These are phyloP conservation scores for Amblyopsis rosae DNA, from an alignment of 2,113 vertebrate genomes.

Conservation along the genomic window DNA sequence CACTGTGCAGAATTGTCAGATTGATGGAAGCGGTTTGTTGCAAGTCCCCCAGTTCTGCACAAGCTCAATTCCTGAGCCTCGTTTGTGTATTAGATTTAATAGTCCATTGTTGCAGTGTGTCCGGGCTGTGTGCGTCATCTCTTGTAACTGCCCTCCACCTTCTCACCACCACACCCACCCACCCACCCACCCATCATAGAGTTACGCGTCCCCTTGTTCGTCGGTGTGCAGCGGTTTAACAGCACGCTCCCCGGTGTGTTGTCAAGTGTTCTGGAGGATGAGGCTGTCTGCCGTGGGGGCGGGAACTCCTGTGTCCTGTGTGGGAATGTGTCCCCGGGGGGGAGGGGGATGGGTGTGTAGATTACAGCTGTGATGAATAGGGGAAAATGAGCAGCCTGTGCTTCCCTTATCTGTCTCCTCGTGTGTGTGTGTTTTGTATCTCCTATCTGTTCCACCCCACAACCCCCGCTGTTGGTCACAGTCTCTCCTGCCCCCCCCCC, in stretches of 20 bases:
- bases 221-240: constrained; percentile 41
- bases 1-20: constrained; percentile 7
- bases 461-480: background rate
- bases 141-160: constrained; percentile 11
- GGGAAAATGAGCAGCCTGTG: constrained; percentile 25
- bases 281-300: constrained; percentile 45
- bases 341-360: constrained; percentile 31
- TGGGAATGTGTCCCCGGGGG: constrained; percentile 24
- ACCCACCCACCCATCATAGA: background rate
- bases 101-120: constrained; percentile 12
- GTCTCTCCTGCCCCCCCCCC: background rate
- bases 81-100: constrained; percentile 41
- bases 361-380: constrained; percentile 53
- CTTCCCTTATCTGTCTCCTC: constrained; percentile 14
- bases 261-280: constrained; percentile 57
- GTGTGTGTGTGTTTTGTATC: background rate
- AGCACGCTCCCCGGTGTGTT: constrained; percentile 49
- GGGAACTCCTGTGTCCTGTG: constrained; percentile 22
- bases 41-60: background rate
- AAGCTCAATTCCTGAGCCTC: constrained; percentile 21
- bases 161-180: background rate
- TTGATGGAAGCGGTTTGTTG: constrained; percentile 19
- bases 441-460: background rate
- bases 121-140: constrained; percentile 5
- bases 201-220: constrained; percentile 40